Percentiles rank a stretch among this genome's conserved stretches.
These are phyloP conservation scores for Drosophila vallismaia DNA, from an alignment of 2,888 invertebrate species.

Conservation along the genomic window DNA sequence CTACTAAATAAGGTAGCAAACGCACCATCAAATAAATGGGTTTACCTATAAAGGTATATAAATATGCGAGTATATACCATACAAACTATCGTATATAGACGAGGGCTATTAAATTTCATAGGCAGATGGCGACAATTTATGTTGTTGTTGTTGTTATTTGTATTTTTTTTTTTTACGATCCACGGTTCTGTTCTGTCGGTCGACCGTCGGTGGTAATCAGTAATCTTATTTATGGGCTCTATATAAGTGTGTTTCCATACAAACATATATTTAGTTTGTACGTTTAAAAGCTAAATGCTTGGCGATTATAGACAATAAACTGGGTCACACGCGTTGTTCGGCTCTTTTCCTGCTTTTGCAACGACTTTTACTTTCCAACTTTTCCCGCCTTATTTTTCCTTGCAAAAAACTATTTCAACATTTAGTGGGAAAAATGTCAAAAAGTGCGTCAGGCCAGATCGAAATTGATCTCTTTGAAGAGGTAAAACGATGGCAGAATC, in stretches of 20 bases:
- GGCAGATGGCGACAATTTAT: slow-evolving; percentile 26
- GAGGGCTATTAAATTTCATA: slow-evolving; percentile 40
- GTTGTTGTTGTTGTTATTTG: not conserved
- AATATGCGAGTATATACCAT: not conserved
- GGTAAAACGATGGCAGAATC: slow-evolving; percentile 10
- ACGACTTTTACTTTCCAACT: slow-evolving; percentile 10
- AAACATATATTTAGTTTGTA: not conserved
- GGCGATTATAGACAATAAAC: slow-evolving; percentile 40
- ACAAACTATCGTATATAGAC: not conserved
- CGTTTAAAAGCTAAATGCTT: slow-evolving; percentile 1
- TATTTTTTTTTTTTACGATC: slow-evolving; percentile 26
- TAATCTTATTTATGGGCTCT: slow-evolving; percentile 68
- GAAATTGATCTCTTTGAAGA: slow-evolving; percentile 63
- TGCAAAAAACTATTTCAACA: not conserved
- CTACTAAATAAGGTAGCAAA: not conserved
- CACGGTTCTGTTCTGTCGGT: slow-evolving; percentile 9
- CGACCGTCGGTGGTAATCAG: slow-evolving; percentile 54
- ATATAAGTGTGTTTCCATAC: slow-evolving; percentile 19
- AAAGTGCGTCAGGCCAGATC: slow-evolving; percentile 43
- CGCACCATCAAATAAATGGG: not conserved
- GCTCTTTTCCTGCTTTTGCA: not conserved
- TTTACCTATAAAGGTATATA: not conserved
- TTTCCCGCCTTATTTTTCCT: not conserved
- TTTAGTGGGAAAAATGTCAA: not conserved
- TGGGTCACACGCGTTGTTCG: slow-evolving; percentile 63